Conservation (phyloP, 2,113 vertebrate species). For the Phyllostomus hastatus region DNA sequence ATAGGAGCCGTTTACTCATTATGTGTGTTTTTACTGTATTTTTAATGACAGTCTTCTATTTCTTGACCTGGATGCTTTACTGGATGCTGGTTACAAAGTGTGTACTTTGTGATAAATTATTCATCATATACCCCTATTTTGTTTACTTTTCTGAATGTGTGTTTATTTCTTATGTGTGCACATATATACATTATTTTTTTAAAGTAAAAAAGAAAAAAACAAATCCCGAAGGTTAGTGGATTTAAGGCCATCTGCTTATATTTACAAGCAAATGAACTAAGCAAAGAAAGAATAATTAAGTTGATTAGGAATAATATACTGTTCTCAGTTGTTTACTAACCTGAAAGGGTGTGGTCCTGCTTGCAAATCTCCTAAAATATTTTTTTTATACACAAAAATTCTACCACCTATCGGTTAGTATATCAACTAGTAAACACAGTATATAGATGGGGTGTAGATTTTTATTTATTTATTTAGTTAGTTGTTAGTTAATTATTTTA, state of each 20-base stretch:
- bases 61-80: background rate
- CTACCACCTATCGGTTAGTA: background rate
- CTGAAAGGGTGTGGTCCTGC: background rate
- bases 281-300: slow-evolving; percentile 23
- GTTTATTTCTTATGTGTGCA: background rate
- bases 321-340: slow-evolving; percentile 7
- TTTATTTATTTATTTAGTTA: background rate
- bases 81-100: background rate
- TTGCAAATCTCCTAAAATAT: background rate
- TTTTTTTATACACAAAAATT: background rate
- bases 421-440: background rate
- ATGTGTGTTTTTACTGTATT: background rate
- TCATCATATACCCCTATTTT: background rate
- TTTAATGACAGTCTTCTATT: background rate
- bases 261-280: slow-evolving; percentile 49
- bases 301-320: slow-evolving; percentile 26
- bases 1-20: background rate
- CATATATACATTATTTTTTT: background rate
- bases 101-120: background rate
- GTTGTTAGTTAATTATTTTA: too few species aligned
- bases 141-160: background rate
- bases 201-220: background rate
- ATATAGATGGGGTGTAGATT: background rate
- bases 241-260: slow-evolving; percentile 35
- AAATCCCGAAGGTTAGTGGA: slow-evolving; percentile 12